Conservation (phyloP, 2,888 invertebrate genomes). For the Lycocerus yunnanus region DNA sequence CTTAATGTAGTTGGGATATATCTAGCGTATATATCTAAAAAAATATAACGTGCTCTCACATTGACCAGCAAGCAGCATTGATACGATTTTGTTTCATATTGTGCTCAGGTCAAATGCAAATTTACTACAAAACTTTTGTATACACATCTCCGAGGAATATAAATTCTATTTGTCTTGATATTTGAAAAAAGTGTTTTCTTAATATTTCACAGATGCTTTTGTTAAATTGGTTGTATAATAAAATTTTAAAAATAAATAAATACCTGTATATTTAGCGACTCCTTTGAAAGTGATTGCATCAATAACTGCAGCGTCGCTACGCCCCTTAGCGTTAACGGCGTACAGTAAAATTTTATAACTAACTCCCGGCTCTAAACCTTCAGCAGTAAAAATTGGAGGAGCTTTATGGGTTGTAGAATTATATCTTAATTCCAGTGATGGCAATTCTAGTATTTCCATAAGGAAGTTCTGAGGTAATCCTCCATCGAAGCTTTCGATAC, state of each 20-base stretch:
- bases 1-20: constrained; percentile 22
- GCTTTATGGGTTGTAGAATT: constrained; percentile 67
- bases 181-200: constrained; percentile 13
- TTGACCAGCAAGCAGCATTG: constrained; percentile 9
- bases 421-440: constrained; percentile 64
- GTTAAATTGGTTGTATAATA: neutral
- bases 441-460: constrained; percentile 77
- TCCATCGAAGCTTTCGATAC: constrained; percentile 86
- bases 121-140: constrained; percentile 25
- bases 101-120: constrained; percentile 28
- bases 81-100: constrained; percentile 13
- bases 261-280: constrained; percentile 85
- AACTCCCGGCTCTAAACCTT: constrained; percentile 72
- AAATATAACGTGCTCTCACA: constrained; percentile 18
- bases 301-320: constrained; percentile 80
- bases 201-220: neutral
- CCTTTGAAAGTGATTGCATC: constrained; percentile 86
- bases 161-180: constrained; percentile 25
- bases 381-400: constrained; percentile 71
- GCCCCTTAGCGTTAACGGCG: constrained; percentile 86
- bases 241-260: neutral
- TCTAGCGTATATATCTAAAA: constrained; percentile 14
- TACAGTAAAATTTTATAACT: constrained; percentile 82
- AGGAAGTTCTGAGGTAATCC: constrained; percentile 86
- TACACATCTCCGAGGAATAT: constrained; percentile 23